A percentile compares a stretch with the other conserved stretches of the same genome.
Conservation (phyloP, 2,888 invertebrate genomes). For the Macrosoma leucophasiata region DNA sequence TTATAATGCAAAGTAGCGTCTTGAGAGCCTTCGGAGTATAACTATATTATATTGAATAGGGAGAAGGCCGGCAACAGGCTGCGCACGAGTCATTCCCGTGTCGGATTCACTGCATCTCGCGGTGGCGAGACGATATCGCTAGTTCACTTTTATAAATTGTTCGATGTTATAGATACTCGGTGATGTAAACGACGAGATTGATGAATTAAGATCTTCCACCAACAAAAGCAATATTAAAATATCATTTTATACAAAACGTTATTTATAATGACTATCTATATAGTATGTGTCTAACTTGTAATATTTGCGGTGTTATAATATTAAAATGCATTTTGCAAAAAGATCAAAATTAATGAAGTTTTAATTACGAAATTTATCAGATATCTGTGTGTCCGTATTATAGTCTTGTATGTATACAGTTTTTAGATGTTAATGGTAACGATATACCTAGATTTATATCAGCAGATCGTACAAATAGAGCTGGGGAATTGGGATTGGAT, state of each 20-base stretch:
- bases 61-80: conserved; percentile 51
- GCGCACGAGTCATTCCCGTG: conserved; percentile 35
- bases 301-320: conserved; percentile 5
- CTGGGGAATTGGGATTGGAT: too few species aligned
- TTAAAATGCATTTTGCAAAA: too few species aligned
- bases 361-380: too few species aligned
- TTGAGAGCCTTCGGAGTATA: conserved; percentile 60
- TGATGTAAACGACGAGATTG: conserved; percentile 10
- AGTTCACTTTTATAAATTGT: conserved; percentile 11
- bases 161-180: too few species aligned
- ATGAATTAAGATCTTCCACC: conserved; percentile 44
- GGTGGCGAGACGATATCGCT: conserved; percentile 15
- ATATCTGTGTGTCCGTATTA: too few species aligned
- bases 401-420: too few species aligned
- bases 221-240: conserved; percentile 58
- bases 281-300: conserved; percentile 6
- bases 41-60: conserved; percentile 43
- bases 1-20: conserved; percentile 64
- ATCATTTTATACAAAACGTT: conserved; percentile 25
- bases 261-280: conserved; percentile 21
- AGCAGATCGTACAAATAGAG: too few species aligned
- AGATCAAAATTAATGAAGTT: too few species aligned
- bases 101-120: conserved; percentile 23
- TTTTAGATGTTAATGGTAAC: too few species aligned
- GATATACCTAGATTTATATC: too few species aligned